Base-by-base conservation (phyloP, 2,113 vertebrate genomes). In the Lagopus muta region DNA sequence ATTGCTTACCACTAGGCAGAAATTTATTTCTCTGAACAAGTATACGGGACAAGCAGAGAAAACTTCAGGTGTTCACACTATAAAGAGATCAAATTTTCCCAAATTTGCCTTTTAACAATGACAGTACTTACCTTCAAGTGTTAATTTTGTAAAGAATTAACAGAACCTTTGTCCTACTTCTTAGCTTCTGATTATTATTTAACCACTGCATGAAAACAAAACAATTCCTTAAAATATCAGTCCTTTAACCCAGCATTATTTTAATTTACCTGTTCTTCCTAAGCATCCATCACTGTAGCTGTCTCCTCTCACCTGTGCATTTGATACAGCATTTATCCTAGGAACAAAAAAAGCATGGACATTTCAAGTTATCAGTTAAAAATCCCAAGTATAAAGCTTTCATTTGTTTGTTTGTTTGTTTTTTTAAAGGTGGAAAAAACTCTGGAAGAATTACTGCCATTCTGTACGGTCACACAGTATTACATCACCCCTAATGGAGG, bases 261-360 rank as follows among this genome's bases (percentile, higher is more conserved):
- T 52, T 15, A 3, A 58, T 93, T 95, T 97, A 99, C 99, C 99
- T 97, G 98, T 99, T 92, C 98, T 97, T 90, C 99, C 99, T 50
- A 99, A 94, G 86, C 99, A 99, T 95, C 99, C 98, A 5, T 99
- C 99, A 57, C 98, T 98, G 62, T 99, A 99, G 47, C 98, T 97
- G 95, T 99, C 99, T 21, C 99, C 99, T 96, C 98, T 98, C 96
- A 99, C 98, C 93, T 99, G 99, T 16, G 98, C 98, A 22, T 99
- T 99, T 67, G 99, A 99, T 42, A 99, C 99, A 8, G 99, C 99
- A 66, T 99, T 99, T 96, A 99, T 99, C 99, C 99, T 99, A 72
- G 89, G 16, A 87, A 85, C 8, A 89, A 67, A 48, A 66, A 66
- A 32, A 88, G 11, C 3, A 5, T 1, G 54, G 4, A 40, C 8